Percentiles rank a stretch among this genome's conserved stretches.
These are phyloP conservation scores for Perccottus glenii DNA, from an alignment of 2,113 vertebrate species.

Conservation along the genomic window DNA sequence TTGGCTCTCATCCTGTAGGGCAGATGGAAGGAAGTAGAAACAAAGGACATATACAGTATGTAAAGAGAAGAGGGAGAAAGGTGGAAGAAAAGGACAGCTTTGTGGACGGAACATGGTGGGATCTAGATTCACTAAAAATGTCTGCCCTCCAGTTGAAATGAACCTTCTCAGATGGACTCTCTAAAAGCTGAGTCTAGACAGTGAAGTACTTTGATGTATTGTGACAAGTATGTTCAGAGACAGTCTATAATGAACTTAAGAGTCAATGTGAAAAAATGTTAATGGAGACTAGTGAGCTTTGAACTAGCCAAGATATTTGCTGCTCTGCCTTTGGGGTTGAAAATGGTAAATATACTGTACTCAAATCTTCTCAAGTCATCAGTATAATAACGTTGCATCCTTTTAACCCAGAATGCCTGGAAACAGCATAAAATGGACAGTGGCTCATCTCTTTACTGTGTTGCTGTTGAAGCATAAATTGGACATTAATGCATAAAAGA, in stretches of 20 bases:
- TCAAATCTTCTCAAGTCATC: too few species aligned
- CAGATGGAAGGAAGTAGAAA: slow-evolving; percentile 2
- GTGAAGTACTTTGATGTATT: slow-evolving; percentile 29
- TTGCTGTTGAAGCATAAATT: too few species aligned
- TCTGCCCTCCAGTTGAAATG: slow-evolving; percentile 13
- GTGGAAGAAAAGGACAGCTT: not conserved
- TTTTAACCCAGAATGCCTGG: too few species aligned
- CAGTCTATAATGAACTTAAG: slow-evolving; percentile 57
- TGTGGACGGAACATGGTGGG: not conserved
- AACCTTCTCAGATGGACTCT: slow-evolving; percentile 35
- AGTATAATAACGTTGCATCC: too few species aligned
- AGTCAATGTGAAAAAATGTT: slow-evolving; percentile 62
- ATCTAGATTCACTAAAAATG: slow-evolving; percentile 12
- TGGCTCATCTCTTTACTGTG: too few species aligned
- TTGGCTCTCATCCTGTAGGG: slow-evolving; percentile 1
- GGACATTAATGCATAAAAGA: too few species aligned
- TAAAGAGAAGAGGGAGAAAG: not conserved
- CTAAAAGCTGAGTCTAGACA: slow-evolving; percentile 30
- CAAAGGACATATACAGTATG: not conserved
- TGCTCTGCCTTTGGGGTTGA: too few species aligned
- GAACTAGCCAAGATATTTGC: slow-evolving; percentile 63
- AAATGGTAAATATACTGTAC: too few species aligned
- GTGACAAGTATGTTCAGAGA: slow-evolving; percentile 35
- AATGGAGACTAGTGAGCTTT: slow-evolving; percentile 65
- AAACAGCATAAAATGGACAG: too few species aligned